Evolutionary conservation across 1,140 invertebrate species (phyloP), one percentile per base, ranked within the genome.

Genomic region (Lasioglossum baleicum): DNA sequence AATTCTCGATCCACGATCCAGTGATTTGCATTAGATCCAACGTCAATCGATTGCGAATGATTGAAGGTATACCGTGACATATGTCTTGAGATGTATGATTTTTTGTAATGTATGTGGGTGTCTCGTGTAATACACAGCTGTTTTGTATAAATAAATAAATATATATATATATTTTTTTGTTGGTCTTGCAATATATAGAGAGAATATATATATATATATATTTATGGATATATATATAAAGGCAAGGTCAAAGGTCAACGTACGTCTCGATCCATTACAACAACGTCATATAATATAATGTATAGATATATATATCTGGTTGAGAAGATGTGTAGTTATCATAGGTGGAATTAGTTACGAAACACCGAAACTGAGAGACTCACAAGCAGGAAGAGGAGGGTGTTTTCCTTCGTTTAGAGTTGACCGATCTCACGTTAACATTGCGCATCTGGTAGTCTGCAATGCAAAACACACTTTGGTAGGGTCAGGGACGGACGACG

Each of bases 361-460:
- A 87, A 94, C 94, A 94, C 94, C 93, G 93, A 94, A 94, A 94
- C 93, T 94, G 93, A 94, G 93, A 94, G 93, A 95, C 95, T 95
- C 94, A 95, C 95, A 95, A 95, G 95, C 95, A 95, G 93, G 95
- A 94, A 94, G 95, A 94, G 91, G 94, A 94, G 93, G 95, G 93
- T 93, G 94, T 93, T 95, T 95, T 95, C 94, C 95, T 95, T 94
- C 95, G 94, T 94, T 95, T 95, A 94, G 94, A 93, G 94, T 95
- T 95, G 94, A 95, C 95, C 94, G 95, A 95, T 95, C 95, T 95
- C 94, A 95, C 94, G 94, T 95, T 95, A 94, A 95, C 95, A 95
- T 95, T 95, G 94, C 95, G 95, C 94, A 95, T 95, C 94, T 95
- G 95, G 94, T 94, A 95, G 94, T 95, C 95, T 95, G 94, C 94